Evolutionary conservation across 2,888 invertebrate genomes (phyloP), one percentile per base, ranked within the genome.

Genomic region (Rutpela maculata): DNA sequence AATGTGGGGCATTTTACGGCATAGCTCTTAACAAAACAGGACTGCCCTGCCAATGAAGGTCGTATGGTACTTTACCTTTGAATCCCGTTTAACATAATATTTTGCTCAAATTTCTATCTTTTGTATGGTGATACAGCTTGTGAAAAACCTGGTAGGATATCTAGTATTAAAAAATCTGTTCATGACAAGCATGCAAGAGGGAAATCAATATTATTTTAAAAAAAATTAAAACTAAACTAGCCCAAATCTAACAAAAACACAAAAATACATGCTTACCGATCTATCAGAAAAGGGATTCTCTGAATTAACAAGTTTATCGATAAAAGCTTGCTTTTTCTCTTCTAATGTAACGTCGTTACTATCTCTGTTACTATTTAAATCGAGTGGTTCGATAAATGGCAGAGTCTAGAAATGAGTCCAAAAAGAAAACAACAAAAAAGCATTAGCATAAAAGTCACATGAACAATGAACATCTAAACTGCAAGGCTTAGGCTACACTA

Each of bases 251-350:
- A 71, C 59, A 55, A 74, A 68, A 69, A 35, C 55, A 78, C 17
- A 76, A 82, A 84, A 81, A 82, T 72, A 81, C 88, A 88, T 88
- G 88, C 88, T 88, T 88, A 88, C 88, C 88, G 88, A 87, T 88
- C 87, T 88, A 86, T 86, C 84, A 80, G 84, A 83, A 82, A 88
- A 86, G 81, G 87, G 86, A 83, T 85, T 85, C 79, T 87, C 87
- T 77, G 84, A 86, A 84, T 84, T 84, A 82, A 83, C 82, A 81
- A 87, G 83, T 81, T 84, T 87, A 84, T 87, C 85, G 82, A 86
- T 85, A 83, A 86, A 87, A 83, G 87, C 86, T 83, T 83, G 86
- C 80, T 88, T 88, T 84, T 85, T 85, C 79, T 85, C 84, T 81
- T 86, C 87, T 85, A 87, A 71, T 69, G 78, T 65, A 77, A 78